Evolutionary conservation across 2,113 vertebrate species (phyloP).

Genomic region (Malaclemys terrapin): DNA sequence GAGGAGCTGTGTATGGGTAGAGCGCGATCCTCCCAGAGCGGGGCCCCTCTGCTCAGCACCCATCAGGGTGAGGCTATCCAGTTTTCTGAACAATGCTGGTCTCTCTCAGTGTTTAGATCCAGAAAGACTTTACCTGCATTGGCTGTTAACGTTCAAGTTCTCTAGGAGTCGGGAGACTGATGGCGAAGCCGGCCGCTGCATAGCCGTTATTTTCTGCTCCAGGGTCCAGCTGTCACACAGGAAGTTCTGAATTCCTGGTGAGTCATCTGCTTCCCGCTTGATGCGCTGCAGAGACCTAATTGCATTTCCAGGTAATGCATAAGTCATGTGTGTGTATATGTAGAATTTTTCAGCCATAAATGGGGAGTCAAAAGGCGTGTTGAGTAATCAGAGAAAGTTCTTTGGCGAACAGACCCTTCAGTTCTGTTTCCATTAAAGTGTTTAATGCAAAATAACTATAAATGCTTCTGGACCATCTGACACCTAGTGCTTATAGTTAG

Average conservation of each 20-base stretch:
- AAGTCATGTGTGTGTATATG: not conserved
- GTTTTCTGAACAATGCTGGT: not conserved
- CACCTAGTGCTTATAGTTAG: not conserved
- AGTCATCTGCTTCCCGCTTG: not conserved
- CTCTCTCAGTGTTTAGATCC: not conserved
- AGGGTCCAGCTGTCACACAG: conserved; percentile 16
- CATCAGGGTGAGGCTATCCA: not conserved
- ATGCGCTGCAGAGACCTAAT: not conserved
- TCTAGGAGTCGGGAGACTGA: fast-evolving
- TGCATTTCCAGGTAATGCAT: fast-evolving
- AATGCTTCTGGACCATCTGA: not conserved
- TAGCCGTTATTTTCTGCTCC: fast-evolving
- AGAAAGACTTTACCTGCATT: not conserved
- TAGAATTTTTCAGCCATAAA: not conserved
- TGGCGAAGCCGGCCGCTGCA: not conserved
- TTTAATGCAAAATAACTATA: not conserved
- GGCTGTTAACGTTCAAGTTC: not conserved
- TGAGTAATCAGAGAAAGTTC: not conserved
- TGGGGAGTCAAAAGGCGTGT: not conserved
- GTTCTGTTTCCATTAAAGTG: not conserved
- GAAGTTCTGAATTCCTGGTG: conserved; percentile 23
- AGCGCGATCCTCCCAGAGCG: not conserved
- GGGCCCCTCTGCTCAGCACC: not conserved
- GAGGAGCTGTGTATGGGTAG: not conserved
- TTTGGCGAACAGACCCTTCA: not conserved